Evolutionary conservation across 2,888 invertebrate species (phyloP), one percentile per base, ranked within the genome.

Genomic region (Cataglyphis rosenhaueri): DNA sequence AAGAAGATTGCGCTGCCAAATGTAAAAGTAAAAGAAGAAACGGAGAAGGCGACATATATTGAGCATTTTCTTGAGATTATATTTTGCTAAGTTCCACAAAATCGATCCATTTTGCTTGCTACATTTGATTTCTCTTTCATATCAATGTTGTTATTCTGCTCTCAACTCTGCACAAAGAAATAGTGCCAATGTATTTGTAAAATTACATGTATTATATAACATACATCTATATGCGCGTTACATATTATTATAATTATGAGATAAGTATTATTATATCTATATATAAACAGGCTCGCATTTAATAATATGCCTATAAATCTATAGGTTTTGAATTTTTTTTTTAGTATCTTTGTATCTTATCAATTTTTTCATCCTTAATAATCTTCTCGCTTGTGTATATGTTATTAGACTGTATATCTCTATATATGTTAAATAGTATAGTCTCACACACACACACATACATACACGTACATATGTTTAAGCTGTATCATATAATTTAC

Each of bases 21-120:
- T 62, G 83, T 85, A 84, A 89, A 55, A 71, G 75, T 88, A 81
- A 44, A 82, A 82, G 84, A 41, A 21, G 41, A 29, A 44, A 83
- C 65, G 57, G 64, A 81, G 71, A 82, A 62, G 38, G 64, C 35
- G 15, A 32, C n/a, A 66, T 12, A 73, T 25, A 57, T 78, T 48
- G 35, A 79, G 32, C 73, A 87, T 87, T 74, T 55, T 81, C 66
- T 38, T 82, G 62, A 85, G 48, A 83, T 87, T 78, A 74, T 73
- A 79, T 85, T 87, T 87, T 84, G 82, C 87, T 81, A 88, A 88
- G 84, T 88, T 86, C 83, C 89, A 84, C 83, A 55, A 48, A 65
- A 18, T 52, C 35, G 15, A 59, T 59, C 25, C 15, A 41, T 73
- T 15, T 73, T 73, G 18, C 12, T 21, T 29, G 6, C 71, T 29